A percentile compares a stretch with the other conserved stretches of the same genome.
Evolutionary conservation across 2,113 vertebrate genomes (phyloP).

Genomic region (Todiramphus saurophagus): DNA sequence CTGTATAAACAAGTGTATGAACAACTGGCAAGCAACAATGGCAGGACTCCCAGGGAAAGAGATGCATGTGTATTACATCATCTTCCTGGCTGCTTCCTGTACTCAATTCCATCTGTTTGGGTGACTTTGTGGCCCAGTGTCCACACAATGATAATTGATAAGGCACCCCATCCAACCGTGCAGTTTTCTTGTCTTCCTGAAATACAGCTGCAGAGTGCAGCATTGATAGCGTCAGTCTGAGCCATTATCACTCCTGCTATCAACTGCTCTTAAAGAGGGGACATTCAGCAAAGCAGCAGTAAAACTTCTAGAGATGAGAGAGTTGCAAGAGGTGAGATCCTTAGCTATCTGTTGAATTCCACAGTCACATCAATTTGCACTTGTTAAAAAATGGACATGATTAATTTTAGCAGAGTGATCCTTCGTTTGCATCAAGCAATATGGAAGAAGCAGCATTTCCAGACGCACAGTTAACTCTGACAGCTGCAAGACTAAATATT

Average conservation of each 20-base stretch:
- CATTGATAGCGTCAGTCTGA: background rate
- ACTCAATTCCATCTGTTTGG: background rate
- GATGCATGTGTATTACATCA: background rate
- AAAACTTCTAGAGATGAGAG: background rate
- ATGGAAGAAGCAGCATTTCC: background rate
- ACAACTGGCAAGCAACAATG: rapidly evolving
- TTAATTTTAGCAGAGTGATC: background rate
- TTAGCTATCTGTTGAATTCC: background rate
- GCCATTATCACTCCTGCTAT: background rate
- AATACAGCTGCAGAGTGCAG: background rate
- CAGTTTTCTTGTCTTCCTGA: background rate
- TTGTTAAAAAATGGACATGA: background rate
- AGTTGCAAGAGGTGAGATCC: background rate
- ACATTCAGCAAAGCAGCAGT: background rate
- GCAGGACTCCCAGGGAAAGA: background rate
- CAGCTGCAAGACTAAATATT: background rate
- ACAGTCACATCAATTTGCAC: background rate
- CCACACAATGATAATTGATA: background rate
- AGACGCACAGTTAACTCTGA: background rate
- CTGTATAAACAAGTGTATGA: background rate
- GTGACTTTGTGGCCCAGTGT: rapidly evolving
- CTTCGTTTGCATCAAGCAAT: background rate
- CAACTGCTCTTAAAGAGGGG: background rate
- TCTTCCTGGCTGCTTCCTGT: background rate
- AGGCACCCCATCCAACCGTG: background rate